These are phyloP conservation scores for Copidosoma aretas DNA, from an alignment of 2,888 invertebrate genomes.

Conservation along the genomic window DNA sequence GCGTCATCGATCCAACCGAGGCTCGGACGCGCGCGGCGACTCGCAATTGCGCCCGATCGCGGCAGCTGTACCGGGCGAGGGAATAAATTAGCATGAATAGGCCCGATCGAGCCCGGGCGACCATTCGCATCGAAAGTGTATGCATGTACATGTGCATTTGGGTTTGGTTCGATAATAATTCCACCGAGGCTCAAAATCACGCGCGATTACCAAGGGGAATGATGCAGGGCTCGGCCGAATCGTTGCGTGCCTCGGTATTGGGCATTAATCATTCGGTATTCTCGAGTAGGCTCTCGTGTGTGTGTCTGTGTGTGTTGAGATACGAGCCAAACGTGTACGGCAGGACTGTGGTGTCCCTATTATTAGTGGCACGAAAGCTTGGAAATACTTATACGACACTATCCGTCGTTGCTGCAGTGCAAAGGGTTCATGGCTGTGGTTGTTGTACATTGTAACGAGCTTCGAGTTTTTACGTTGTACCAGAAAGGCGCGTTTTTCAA, in stretches of 20 bases:
- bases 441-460: no score
- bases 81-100: neutral
- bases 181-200: neutral
- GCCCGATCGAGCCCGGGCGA: no score
- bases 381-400: neutral
- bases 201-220: neutral
- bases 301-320: no score
- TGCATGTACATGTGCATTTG: no score
- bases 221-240: neutral
- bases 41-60: neutral
- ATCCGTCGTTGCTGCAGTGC: no score
- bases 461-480: no score
- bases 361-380: neutral
- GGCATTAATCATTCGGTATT: neutral
- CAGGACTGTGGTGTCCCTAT: neutral
- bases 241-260: neutral
- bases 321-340: neutral
- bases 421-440: no score
- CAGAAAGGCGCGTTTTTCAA: no score
- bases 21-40: neutral
- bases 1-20: no score
- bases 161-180: neutral
- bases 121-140: no score
- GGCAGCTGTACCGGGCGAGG: neutral
- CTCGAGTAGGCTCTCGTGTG: no score